Conservation (phyloP, 1,140 invertebrate genomes). For the Diorhabda sublineata region DNA sequence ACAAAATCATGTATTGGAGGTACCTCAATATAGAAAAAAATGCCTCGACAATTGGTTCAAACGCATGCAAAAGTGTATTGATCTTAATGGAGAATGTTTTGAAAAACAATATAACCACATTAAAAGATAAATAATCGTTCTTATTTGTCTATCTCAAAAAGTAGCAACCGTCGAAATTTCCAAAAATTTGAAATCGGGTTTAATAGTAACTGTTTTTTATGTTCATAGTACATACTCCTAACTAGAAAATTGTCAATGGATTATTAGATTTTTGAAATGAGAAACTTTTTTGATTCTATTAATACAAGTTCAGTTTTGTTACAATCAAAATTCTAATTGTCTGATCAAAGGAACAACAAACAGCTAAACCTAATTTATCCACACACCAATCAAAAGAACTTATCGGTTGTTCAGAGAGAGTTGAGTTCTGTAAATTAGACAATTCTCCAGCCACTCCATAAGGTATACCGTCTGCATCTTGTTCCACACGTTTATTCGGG, state of each 20-base stretch:
- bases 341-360: constrained; percentile 91
- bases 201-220: too few species aligned
- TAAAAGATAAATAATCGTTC: too few species aligned
- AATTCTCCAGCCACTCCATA: constrained; percentile 74
- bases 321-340: constrained; percentile 81
- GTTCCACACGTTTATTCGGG: constrained; percentile 67
- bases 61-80: too few species aligned
- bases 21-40: too few species aligned
- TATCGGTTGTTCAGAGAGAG: constrained; percentile 83
- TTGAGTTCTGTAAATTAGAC: constrained; percentile 72
- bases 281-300: constrained; percentile 9
- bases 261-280: background rate
- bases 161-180: too few species aligned
- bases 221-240: background rate
- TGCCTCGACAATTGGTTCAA: too few species aligned
- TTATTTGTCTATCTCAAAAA: too few species aligned
- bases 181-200: too few species aligned
- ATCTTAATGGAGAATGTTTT: too few species aligned
- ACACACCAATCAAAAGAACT: constrained; percentile 87
- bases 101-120: too few species aligned
- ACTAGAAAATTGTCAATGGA: background rate
- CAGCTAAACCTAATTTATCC: constrained; percentile 82
- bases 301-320: constrained; percentile 75
- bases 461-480: constrained; percentile 64
- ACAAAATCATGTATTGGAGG: too few species aligned